Base-by-base conservation (phyloP, 2,888 invertebrate species). In the Eupithecia pulchellata region DNA sequence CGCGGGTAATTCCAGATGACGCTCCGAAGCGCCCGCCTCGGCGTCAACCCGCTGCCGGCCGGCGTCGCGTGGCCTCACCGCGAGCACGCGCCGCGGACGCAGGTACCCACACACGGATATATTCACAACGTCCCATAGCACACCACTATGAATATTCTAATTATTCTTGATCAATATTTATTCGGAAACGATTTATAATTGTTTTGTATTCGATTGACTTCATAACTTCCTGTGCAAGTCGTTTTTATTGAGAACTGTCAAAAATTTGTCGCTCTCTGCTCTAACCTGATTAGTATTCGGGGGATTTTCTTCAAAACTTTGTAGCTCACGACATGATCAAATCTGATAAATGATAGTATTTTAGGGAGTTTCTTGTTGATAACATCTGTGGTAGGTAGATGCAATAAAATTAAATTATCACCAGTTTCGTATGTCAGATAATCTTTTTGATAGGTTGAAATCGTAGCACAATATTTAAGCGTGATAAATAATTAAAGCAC, bases 21-120 rank as follows among this genome's bases (percentile, higher is more conserved):
- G 14, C 84, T 90, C 27, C 91, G 93, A 29, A 88, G 90, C 78
- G 90, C 91, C 1, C 87, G 93, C 1, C 84, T 92, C 61, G 84
- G 88, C 75, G 73, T 69, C 8, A 67, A 67, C 66, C 86, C 90
- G 64, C 85, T 92, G 66, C 88, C 91, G 74, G 89, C 89, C 71
- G 87, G 86, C 76, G 90, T 89, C 78, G 86, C 89, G 79, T 91
- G 91, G 86, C 82, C 89, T 71, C 89, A 86, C 77, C 78, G 78
- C 61, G 73, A 76, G 6, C 81, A 84, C 72, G 74, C 82, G 70
- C 84, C 88, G 60, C 78, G 87, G 69, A 84, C 88, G 47, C 89
- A 89, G 89, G 89, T 89, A 88, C 67, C 63, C 30, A 34, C 47
- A 60, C 25, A 65, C 66, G 8, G 3, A 70, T 55, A 70, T 20